A percentile compares a stretch with the other conserved stretches of the same genome.
These are phyloP conservation scores for Saturnia japonica DNA, from an alignment of 2,888 invertebrate genomes.

Conservation along the genomic window DNA sequence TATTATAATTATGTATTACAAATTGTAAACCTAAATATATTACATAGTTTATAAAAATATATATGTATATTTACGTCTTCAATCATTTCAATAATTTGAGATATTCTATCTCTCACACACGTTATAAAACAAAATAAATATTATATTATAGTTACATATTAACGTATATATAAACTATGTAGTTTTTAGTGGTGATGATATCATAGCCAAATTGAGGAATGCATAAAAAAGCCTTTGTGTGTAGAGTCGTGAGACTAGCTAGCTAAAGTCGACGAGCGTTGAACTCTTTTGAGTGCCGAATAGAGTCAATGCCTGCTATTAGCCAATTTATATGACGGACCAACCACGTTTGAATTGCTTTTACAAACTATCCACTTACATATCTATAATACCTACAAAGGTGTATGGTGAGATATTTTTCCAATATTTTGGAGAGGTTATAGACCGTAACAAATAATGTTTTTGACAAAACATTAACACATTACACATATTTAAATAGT, in stretches of 20 bases:
- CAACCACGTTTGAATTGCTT: conserved; percentile 54
- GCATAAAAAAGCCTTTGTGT: conserved; percentile 79
- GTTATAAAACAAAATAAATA: not conserved
- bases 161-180: conserved; percentile 14
- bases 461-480: conserved; percentile 15
- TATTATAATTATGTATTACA: too few relatives aligned
- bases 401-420: conserved; percentile 4
- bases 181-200: conserved; percentile 57
- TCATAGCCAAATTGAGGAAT: conserved; percentile 75
- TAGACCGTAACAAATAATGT: conserved; percentile 20
- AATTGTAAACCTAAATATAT: too few relatives aligned
- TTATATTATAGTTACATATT: not conserved
- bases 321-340: conserved; percentile 65
- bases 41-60: too few relatives aligned
- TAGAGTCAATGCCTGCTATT: conserved; percentile 71
- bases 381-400: conserved; percentile 28
- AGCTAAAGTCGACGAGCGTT: conserved; percentile 70
- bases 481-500: conserved; percentile 13
- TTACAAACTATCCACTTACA: conserved; percentile 33
- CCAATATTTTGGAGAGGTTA: conserved; percentile 26
- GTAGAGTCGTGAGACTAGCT: conserved; percentile 74
- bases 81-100: conserved; percentile 1
- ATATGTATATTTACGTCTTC: not conserved
- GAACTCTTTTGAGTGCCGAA: conserved; percentile 73
- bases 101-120: not conserved